Evolutionary conservation across 2,113 vertebrate genomes (phyloP).

Genomic region (Jacana jacana): DNA sequence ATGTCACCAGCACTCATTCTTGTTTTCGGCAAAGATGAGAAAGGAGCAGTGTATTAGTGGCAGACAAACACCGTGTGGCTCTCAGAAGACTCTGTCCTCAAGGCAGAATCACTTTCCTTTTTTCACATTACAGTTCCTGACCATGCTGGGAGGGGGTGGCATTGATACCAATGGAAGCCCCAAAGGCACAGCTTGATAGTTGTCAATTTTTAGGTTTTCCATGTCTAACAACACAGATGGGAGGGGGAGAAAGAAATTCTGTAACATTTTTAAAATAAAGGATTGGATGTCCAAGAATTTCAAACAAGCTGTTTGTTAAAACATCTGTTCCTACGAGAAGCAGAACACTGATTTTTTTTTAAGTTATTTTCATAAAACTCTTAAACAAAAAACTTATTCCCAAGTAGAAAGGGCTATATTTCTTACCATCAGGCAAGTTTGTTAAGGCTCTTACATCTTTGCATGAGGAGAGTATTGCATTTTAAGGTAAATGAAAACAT

Average conservation of each 20-base stretch:
- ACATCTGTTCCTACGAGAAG: neutral
- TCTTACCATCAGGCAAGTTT: neutral
- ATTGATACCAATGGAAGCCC: neutral
- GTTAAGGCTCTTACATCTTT: neutral
- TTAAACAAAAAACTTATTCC: neutral
- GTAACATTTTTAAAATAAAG: neutral
- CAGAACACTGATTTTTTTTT: neutral
- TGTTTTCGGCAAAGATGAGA: neutral
- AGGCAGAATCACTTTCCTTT: neutral
- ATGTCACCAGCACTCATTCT: neutral
- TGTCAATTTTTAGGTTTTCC: neutral
- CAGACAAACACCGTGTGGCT: neutral
- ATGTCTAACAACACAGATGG: neutral
- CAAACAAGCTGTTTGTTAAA: neutral
- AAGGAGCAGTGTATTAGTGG: neutral
- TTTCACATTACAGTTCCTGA: neutral
- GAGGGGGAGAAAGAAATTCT: neutral
- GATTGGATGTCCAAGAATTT: neutral
- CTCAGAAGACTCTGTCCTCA: neutral
- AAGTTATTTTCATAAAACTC: neutral
- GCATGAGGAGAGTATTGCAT: neutral
- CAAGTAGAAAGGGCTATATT: neutral
- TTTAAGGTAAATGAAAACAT: neutral
- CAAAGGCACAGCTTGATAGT: neutral
- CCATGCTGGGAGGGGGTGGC: rapidly evolving